Evolutionary conservation across 2,888 invertebrate species (phyloP), one percentile per base, ranked within the genome.

Genomic region (Torymus texanus): DNA sequence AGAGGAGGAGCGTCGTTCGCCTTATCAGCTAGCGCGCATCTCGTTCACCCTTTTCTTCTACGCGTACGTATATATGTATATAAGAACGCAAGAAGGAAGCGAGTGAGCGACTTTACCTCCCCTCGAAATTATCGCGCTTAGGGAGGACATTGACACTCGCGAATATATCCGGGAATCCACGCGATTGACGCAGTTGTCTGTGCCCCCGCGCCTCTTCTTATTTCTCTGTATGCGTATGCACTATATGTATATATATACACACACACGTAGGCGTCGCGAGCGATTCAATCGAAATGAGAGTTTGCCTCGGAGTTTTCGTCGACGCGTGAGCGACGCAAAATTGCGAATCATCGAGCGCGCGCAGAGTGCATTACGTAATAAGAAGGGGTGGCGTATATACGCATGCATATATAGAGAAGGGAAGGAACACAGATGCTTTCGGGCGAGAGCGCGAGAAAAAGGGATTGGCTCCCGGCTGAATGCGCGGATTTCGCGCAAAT

Each of bases 291-390:
- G 68, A 67, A 79, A 81, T 67, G 81, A 77, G 75, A 81, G 74
- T 81, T 81, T 55, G 62, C 41, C 68, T 67, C 16, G 18, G 62
- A 81, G 78, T 78, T 81, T 71, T n/a, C 76, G 65, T 53, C 16
- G 61, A 14, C 56, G 14, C 62, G 18, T 53, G 41, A 56, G 58
- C 29, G 58, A 66, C 56, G 50, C 61, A 62, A 71, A 76, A 79
- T 81, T 76, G 75, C 81, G 80, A 72, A 79, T 79, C 80, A 79
- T 81, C 73, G 79, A 50, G 62, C 21, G 70, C 56, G 62, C 41
- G 70, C 56, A 61, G 73, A 82, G 82, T 82, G 82, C 80, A 80
- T 82, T 82, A 78, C 82, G 80, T 82, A 80, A 80, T 78, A 82
- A 78, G 79, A 66, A 16, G 62, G 51, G 29, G 13, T 61, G 50